A percentile compares a stretch with the other conserved stretches of the same genome.
These are phyloP conservation scores for Ptilodon capucinus DNA, from an alignment of 2,888 invertebrate genomes.

Conservation along the genomic window DNA sequence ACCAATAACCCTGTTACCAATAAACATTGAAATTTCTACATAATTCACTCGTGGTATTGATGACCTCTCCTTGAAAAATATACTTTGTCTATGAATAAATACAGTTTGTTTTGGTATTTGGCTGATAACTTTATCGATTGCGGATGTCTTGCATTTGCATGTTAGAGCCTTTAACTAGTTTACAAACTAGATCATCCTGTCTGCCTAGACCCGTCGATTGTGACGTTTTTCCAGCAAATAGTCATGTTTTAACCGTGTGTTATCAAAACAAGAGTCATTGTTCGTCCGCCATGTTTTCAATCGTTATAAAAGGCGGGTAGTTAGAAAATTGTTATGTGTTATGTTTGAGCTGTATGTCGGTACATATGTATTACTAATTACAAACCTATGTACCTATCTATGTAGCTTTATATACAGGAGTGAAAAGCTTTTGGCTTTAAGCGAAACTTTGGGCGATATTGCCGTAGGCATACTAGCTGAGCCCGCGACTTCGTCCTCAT, in stretches of 20 bases:
- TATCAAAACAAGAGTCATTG: conserved; percentile 26
- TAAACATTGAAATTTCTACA: too few species aligned
- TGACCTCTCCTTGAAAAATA: too few species aligned
- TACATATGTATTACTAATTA: background rate
- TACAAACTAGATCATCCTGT: conserved; percentile 22
- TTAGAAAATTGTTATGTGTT: background rate
- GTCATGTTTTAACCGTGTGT: conserved; percentile 5
- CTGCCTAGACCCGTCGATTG: conserved; percentile 19
- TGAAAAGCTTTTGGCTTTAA: too few species aligned
- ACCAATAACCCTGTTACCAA: too few species aligned
- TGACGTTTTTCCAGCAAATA: conserved; percentile 30
- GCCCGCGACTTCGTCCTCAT: too few species aligned
- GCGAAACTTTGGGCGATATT: too few species aligned
- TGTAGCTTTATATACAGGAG: too few species aligned
- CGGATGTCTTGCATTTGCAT: background rate
- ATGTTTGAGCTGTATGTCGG: background rate
- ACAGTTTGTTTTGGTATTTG: too few species aligned
- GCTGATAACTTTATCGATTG: too few species aligned
- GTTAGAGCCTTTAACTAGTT: conserved; percentile 12
- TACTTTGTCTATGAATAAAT: too few species aligned
- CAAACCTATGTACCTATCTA: background rate
- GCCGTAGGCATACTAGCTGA: too few species aligned
- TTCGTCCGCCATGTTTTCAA: conserved; percentile 7
- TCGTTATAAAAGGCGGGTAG: conserved; percentile 1
- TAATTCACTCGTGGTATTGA: too few species aligned